Evolutionary conservation across 2,797 vertebrate genomes (phyloP), one percentile per base, ranked within the genome.

Genomic region (Falco columbarius): DNA sequence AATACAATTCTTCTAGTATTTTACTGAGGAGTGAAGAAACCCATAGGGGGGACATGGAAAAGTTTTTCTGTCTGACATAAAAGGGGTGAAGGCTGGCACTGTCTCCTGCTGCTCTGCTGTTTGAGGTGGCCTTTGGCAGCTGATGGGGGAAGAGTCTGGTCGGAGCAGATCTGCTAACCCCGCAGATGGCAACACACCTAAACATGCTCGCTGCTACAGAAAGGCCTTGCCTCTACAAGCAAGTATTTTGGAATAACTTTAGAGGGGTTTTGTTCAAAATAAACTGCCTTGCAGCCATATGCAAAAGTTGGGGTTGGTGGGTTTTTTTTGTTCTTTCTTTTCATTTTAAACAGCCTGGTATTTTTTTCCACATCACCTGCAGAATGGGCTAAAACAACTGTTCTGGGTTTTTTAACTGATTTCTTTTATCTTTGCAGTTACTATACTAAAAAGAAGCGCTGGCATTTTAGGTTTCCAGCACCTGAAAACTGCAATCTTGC

Each of bases 201-300:
- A 66, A 86, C 46, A 54, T 0, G 1, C 59, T 92, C 2, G 0
- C 74, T 85, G 81, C 77, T 47, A 13, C 3, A 2, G 47, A 67
- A 77, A 85, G 93, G 38, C 91, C 38, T 88, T 96, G 94, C 54
- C 81, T 84, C 84, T 81, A 91, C 95, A 96, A 90, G 90, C 82
- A 86, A 84, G 44, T 65, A 32, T 86, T 95, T 84, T 96, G 93
- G 93, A 96, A 94, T 90, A 79, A 67, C 87, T 96, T 93, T 75
- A 95, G 93, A 96, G 46, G 34, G 21, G 0, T 86, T 93, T 94
- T 81, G 42, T 93, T 94, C 68, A 86, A 86, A 93, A 96, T 94
- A 91, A 88, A 94, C 72, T 95, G 96, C 82, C 94, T 96, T 72
- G 42, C 38, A 95, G 94, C 83, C 84, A 70, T 93, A 85, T 80